Percentiles rank a stretch among this genome's conserved stretches.
Evolutionary conservation across 2,888 invertebrate genomes (phyloP).

Genomic region (Xanthorhoe designata): DNA sequence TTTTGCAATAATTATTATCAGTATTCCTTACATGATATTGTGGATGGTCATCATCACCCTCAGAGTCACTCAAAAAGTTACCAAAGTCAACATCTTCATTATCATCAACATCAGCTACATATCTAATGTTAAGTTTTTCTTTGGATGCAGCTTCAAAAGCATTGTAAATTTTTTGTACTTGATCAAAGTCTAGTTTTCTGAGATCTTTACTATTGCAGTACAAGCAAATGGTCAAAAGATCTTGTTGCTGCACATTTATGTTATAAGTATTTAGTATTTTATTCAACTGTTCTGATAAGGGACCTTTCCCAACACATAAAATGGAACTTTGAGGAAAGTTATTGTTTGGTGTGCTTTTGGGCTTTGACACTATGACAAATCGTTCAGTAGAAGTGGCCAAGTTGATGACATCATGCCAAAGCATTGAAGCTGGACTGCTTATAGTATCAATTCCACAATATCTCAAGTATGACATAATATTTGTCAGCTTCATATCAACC

Average conservation of each 20-base stretch:
- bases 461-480: constrained; percentile 69
- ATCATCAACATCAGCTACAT: constrained; percentile 53
- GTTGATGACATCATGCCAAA: constrained; percentile 76
- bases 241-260: constrained; percentile 85
- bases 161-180: constrained; percentile 63
- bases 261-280: constrained; percentile 89
- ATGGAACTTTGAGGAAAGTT: constrained; percentile 81
- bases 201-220: constrained; percentile 80
- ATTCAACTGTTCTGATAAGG: constrained; percentile 86
- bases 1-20: constrained; percentile 65
- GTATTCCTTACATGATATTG: constrained; percentile 51
- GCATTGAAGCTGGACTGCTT: constrained; percentile 86
- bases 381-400: constrained; percentile 72
- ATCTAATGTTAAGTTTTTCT: constrained; percentile 32
- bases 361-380: constrained; percentile 63
- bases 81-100: constrained; percentile 66
- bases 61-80: constrained; percentile 75
- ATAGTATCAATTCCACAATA: constrained; percentile 86
- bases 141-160: constrained; percentile 51
- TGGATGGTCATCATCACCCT: constrained; percentile 66
- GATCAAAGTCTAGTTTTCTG: constrained; percentile 57
- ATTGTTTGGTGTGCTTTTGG: constrained; percentile 83
- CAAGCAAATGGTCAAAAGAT: constrained; percentile 91
- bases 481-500: constrained; percentile 64
- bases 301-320: constrained; percentile 84